These are phyloP conservation scores for Albula glossodonta DNA, from an alignment of 2,113 vertebrate genomes.

Conservation along the genomic window DNA sequence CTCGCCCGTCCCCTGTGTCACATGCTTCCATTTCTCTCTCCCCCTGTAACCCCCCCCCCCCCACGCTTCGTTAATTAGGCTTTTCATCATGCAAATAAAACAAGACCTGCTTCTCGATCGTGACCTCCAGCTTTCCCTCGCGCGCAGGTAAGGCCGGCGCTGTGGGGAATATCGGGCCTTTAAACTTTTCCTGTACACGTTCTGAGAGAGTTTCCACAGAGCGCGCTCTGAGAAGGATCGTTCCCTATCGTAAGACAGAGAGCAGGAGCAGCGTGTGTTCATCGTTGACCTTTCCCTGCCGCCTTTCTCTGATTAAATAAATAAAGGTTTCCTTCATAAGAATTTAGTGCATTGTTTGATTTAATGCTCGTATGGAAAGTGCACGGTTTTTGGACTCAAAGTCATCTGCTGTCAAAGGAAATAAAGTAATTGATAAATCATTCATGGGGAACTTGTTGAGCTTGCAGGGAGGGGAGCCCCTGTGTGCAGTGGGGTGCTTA, in stretches of 20 bases:
- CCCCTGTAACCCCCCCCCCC: no score
- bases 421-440: background rate
- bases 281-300: background rate
- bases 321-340: background rate
- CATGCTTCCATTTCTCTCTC: constrained; percentile 11
- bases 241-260: background rate
- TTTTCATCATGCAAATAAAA: constrained; percentile 64
- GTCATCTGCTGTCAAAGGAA: background rate
- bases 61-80: constrained; percentile 51
- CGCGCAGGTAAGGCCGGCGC: background rate
- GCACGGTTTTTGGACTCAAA: background rate
- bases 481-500: no score
- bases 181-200: background rate
- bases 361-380: background rate
- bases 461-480: background rate
- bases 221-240: background rate
- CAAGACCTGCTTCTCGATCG: constrained; percentile 55
- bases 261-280: background rate
- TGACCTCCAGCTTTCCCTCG: background rate
- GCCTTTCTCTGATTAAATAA: background rate
- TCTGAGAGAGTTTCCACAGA: no score
- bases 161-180: background rate
- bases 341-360: no score
- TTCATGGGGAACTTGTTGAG: background rate
- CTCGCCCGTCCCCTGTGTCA: background rate